Base-by-base conservation (phyloP, 2,797 vertebrate species). In the Myotis planiceps region DNA sequence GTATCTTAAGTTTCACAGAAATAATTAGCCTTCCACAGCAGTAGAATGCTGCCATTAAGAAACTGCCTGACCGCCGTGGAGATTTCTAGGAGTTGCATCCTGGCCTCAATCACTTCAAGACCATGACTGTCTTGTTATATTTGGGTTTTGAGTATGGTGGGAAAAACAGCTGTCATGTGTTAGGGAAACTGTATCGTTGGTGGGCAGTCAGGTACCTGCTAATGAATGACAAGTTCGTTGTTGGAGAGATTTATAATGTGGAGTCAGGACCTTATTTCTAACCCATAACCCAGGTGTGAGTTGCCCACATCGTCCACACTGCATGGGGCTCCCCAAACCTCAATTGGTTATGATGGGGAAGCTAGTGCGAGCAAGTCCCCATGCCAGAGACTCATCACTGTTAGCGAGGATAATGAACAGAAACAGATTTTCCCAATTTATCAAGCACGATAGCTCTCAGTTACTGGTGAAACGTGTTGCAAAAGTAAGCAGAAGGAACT, bases 401-500 rank as follows among this genome's bases (percentile, higher is more conserved):
- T 58, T 58, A 1, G 66, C 60, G 91, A 66, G 94, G 83, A 92
- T 97, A 94, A 87, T 90, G 84, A 87, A 95, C 95, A 97, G 84
- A 95, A 98, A 96, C 78, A 82, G 82, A 32, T 32, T 47, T 71
- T 32, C 53, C 75, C 75, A 16, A 9, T 90, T 81, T 81, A 92
- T 85, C 68, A 84, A 82, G 74, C 49, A 34, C 34, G 63, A 21
- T 34, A 72, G 53, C 89, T 91, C 97, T 96, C 80, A 83, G 85
- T 95, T 97, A 95, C 97, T 97, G 98, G 97, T 95, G 15, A 83
- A 92, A 92, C 39, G 69, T 76, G 89, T 92, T 93, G 93, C 78
- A 96, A 93, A 98, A 97, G 78, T 89, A 97, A 98, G 97, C 96
- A 95, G 80, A 97, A 84, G 93, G 97, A 97, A 92, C 96, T 98